A percentile compares a stretch with the other conserved stretches of the same genome.
These are phyloP conservation scores for Perizoma flavofasciatum DNA, from an alignment of 2,888 invertebrate species.

Conservation along the genomic window DNA sequence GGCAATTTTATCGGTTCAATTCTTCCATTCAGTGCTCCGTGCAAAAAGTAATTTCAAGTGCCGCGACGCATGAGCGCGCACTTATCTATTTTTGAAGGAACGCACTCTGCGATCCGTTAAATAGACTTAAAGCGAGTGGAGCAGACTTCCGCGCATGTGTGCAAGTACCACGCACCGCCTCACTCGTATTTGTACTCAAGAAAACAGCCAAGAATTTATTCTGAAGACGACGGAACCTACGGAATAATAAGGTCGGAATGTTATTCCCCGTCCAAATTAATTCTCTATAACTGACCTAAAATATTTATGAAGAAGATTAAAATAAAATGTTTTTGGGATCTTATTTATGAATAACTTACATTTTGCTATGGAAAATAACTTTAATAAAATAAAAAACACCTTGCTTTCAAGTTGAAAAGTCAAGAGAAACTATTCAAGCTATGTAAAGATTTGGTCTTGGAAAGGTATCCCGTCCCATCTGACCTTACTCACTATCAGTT, in stretches of 20 bases:
- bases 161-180: constrained; percentile 67
- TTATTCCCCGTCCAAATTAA: constrained; percentile 39
- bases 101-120: constrained; percentile 75
- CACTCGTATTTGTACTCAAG: constrained; percentile 59
- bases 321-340: constrained; percentile 33
- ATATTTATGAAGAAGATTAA: constrained; percentile 39
- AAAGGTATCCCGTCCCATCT: constrained; percentile 22
- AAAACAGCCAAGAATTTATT: constrained; percentile 59
- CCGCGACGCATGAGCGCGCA: constrained; percentile 70
- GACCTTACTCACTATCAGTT: constrained; percentile 27
- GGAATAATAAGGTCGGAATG: constrained; percentile 35
- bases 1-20: constrained; percentile 75
- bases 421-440: constrained; percentile 16
- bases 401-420: background rate
- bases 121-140: constrained; percentile 71
- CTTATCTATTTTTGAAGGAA: constrained; percentile 76
- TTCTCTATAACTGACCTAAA: constrained; percentile 37
- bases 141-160: constrained; percentile 77
- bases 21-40: constrained; percentile 74
- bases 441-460: constrained; percentile 23
- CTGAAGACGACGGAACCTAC: constrained; percentile 38
- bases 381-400: background rate
- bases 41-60: constrained; percentile 80
- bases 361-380: background rate
- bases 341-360: constrained; percentile 11